Evolutionary conservation across 2,888 invertebrate genomes (phyloP).

Genomic region (Chymomyza fuscimana): DNA sequence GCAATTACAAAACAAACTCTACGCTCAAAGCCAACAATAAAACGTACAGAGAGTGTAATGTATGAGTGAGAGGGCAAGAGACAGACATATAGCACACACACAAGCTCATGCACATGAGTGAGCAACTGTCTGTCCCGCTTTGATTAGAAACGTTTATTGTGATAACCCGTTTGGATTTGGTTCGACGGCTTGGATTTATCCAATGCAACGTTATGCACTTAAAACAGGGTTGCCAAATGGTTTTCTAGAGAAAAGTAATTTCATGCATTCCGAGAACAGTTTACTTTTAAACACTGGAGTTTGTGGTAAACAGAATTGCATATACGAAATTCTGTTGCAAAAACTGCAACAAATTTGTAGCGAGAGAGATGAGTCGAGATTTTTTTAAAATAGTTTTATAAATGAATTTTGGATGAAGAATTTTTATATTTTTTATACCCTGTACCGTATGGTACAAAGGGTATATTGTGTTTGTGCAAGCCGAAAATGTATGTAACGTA

Average conservation of each 20-base stretch:
- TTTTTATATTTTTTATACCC: no score
- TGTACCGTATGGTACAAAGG: no score
- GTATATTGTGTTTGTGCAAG: no score
- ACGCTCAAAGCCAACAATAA: slow-evolving; percentile 53
- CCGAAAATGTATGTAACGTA: no score
- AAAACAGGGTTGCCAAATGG: neutral
- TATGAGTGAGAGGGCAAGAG: neutral
- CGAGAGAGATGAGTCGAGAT: no score
- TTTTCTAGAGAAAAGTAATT: neutral
- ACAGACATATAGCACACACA: neutral
- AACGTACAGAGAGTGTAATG: neutral
- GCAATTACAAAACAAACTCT: slow-evolving; percentile 70
- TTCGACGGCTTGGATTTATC: neutral
- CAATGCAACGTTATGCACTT: neutral
- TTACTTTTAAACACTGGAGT: neutral
- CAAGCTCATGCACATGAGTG: neutral
- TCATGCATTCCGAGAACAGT: neutral
- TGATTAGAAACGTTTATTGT: neutral
- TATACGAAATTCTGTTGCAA: neutral
- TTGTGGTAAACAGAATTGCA: no score
- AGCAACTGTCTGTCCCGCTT: neutral
- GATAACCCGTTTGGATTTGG: neutral
- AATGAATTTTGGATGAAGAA: no score
- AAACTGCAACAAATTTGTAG: no score
- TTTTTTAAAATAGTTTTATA: no score